These are phyloP conservation scores for Trididemnum nubilum DNA, from an alignment of 23 tunicate species.

Conservation along the genomic window DNA sequence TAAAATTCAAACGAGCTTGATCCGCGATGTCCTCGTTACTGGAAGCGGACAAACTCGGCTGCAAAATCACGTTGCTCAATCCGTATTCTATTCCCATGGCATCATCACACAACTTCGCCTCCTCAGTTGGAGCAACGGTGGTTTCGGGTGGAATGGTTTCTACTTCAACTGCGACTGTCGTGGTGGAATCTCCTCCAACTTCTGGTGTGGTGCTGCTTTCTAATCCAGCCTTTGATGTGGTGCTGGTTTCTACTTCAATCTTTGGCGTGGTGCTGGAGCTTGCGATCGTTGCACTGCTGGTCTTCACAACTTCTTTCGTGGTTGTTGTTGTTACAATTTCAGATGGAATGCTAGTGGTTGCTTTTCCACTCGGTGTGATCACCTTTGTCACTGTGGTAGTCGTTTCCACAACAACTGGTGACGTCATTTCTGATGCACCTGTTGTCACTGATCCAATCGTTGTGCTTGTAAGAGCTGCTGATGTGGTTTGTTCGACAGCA, in stretches of 20 bases:
- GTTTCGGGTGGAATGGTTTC: constrained; percentile 53
- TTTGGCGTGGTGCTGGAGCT: background rate
- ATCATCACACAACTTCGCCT: constrained; percentile 45
- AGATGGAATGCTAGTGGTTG: constrained; percentile 7
- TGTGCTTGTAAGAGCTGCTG: background rate
- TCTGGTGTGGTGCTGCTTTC: background rate
- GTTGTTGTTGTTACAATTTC: constrained; percentile 32
- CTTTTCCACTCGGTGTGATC: constrained; percentile 33
- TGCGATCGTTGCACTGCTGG: background rate
- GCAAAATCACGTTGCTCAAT: constrained; percentile 31
- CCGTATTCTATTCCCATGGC: constrained; percentile 72
- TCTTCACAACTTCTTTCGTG: constrained; percentile 50
- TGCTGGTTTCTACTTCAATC: background rate
- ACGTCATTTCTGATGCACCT: background rate
- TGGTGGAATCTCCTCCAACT: no score
- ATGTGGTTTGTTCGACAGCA: background rate
- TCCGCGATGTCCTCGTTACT: constrained; percentile 50
- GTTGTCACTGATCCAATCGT: constrained; percentile 4
- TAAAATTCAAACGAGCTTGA: constrained; percentile 44
- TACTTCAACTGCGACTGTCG: background rate
- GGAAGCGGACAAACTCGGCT: constrained; percentile 51
- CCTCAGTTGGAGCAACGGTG: constrained; percentile 37
- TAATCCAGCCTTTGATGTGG: background rate
- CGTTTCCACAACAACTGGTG: constrained; percentile 16
- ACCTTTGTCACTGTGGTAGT: constrained; percentile 61